Percentiles rank a stretch among this genome's conserved stretches.
Conservation (phyloP, 2,797 vertebrate species). For the Alosa sapidissima region DNA sequence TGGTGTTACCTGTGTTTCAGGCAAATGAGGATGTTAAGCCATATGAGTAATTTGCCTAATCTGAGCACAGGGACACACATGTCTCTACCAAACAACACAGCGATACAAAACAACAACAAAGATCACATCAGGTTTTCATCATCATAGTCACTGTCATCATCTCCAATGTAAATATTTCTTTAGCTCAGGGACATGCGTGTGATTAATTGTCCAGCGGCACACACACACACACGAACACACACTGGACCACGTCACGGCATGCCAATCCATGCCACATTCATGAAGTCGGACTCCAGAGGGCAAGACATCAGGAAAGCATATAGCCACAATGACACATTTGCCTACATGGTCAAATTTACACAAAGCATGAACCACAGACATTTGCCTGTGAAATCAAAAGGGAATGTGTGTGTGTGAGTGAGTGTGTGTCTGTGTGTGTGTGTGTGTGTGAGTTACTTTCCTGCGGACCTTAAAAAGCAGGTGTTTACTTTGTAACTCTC, state of each 20-base stretch:
- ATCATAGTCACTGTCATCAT: background rate
- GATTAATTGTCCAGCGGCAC: background rate
- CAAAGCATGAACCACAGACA: constrained; percentile 39
- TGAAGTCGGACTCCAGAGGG: background rate
- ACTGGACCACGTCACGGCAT: background rate
- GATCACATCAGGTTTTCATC: constrained; percentile 7
- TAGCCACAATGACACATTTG: constrained; percentile 40
- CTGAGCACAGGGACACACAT: background rate
- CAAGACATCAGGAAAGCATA: background rate
- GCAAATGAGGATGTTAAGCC: constrained; percentile 34
- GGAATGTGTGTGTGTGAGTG: constrained; percentile 5
- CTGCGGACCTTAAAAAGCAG: constrained; percentile 45
- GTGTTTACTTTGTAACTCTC: constrained; percentile 29
- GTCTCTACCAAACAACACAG: constrained; percentile 4
- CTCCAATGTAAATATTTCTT: background rate
- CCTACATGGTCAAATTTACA: constrained; percentile 38
- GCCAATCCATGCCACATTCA: background rate
- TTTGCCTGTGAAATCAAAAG: constrained; percentile 53
- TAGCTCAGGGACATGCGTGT: background rate
- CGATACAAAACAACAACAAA: background rate
- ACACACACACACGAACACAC: too few species aligned
- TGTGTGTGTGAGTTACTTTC: constrained; percentile 36
- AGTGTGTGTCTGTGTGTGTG: background rate
- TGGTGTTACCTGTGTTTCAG: constrained; percentile 41
- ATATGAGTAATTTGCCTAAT: constrained; percentile 1